A percentile compares a stretch with the other conserved stretches of the same genome.
phyloP scores from a whole-genome alignment of 2,888 invertebrate species.

The Acanthosepion pharaonis region DNA sequence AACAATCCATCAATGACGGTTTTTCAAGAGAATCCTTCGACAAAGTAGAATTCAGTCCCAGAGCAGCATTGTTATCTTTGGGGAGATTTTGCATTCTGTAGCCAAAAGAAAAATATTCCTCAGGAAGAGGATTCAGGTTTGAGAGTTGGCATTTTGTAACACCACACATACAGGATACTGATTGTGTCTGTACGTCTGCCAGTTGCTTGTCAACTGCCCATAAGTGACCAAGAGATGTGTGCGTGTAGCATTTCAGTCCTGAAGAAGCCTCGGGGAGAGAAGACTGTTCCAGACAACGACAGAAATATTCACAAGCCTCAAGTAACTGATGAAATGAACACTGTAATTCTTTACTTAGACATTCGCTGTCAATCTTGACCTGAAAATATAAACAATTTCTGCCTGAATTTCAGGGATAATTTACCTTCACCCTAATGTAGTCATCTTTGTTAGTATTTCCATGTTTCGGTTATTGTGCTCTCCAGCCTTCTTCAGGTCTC shows the following conservation, averaged over 20 bases:
- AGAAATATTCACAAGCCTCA: slow-evolving; percentile 52
- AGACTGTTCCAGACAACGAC: slow-evolving; percentile 51
- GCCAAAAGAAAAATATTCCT: neutral
- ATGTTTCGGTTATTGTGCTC: too few species aligned
- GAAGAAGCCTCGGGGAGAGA: neutral
- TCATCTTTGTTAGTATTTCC: too few species aligned
- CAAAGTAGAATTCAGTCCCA: neutral
- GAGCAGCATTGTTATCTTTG: neutral
- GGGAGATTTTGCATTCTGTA: neutral
- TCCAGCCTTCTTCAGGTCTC: too few species aligned
- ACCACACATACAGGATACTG: slow-evolving; percentile 45
- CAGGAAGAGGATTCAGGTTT: neutral
- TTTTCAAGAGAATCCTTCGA: neutral
- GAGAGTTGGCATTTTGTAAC: slow-evolving; percentile 35
- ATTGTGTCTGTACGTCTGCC: neutral
- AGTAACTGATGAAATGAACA: slow-evolving; percentile 53
- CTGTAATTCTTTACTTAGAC: slow-evolving; percentile 52
- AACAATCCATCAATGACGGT: slow-evolving; percentile 56
- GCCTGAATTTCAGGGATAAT: too few species aligned
- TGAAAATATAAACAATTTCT: slow-evolving; percentile 48
- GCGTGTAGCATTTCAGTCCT: neutral
- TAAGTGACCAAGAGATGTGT: slow-evolving; percentile 48
- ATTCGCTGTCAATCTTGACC: slow-evolving; percentile 52
- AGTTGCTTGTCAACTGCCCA: slow-evolving; percentile 44
- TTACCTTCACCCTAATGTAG: too few species aligned